Evolutionary conservation across 2,113 vertebrate species (phyloP).

Genomic region (Genyomyrus donnyi): DNA sequence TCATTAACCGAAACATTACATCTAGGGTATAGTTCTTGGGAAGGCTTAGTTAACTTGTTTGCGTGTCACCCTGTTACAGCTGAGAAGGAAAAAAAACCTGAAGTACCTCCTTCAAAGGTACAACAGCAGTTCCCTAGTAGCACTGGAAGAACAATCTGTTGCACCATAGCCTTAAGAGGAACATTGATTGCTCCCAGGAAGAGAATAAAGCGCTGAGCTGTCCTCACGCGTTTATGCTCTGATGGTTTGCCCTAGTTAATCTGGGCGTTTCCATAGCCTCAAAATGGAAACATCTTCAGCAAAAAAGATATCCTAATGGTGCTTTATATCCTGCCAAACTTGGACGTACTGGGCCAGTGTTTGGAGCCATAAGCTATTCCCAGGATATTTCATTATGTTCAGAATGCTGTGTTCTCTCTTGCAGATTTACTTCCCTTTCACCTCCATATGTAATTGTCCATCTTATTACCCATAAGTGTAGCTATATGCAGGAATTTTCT

Average conservation of each 20-base stretch:
- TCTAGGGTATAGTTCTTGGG: background rate
- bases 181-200: background rate
- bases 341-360: background rate
- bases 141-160: background rate
- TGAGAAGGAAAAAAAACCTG: background rate
- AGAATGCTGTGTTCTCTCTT: background rate
- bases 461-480: background rate
- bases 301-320: background rate
- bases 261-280: background rate
- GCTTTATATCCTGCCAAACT: background rate
- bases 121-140: background rate
- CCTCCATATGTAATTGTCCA: background rate
- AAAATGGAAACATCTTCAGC: background rate
- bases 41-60: background rate
- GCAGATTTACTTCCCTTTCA: background rate
- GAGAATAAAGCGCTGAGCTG: background rate
- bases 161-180: background rate
- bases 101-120: background rate
- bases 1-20: background rate
- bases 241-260: background rate
- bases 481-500: background rate
- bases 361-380: background rate
- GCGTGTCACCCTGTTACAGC: background rate
- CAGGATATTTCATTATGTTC: background rate
- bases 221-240: background rate